Evolutionary conservation across 2,113 vertebrate genomes (phyloP).

Genomic region (Piprites chloris): DNA sequence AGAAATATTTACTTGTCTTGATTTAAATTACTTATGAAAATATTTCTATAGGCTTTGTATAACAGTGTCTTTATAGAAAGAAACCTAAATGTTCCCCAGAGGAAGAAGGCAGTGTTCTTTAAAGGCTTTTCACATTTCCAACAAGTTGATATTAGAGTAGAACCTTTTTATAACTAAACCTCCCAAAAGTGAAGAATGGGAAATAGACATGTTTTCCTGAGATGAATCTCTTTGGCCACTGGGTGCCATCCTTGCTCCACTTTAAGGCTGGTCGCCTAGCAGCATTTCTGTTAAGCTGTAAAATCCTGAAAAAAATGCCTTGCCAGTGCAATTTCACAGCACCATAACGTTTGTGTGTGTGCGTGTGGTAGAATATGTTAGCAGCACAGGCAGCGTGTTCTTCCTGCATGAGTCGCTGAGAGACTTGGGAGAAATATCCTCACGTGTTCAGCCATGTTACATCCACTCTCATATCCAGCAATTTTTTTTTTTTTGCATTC

Average conservation of each 20-base stretch:
- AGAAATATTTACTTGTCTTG: neutral
- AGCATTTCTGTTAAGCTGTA: conserved; percentile 8
- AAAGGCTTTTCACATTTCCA: neutral
- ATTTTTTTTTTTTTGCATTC: neutral
- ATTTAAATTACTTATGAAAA: neutral
- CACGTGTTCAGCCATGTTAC: neutral
- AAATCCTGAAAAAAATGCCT: conserved; percentile 44
- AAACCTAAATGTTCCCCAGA: neutral
- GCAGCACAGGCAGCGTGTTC: neutral
- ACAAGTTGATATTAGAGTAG: neutral
- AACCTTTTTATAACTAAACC: neutral
- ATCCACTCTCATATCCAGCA: neutral
- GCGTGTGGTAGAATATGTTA: conserved; percentile 22
- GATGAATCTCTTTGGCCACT: conserved; percentile 75
- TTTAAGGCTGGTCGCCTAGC: conserved; percentile 32
- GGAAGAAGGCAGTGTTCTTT: neutral
- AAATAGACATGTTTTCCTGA: conserved; percentile 16
- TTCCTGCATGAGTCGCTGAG: neutral
- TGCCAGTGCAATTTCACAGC: conserved; percentile 46
- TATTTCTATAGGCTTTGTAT: neutral
- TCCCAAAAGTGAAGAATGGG: neutral
- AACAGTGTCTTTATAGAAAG: neutral
- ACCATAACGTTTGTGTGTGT: conserved; percentile 10
- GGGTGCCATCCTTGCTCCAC: conserved; percentile 82
- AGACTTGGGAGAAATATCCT: neutral